A percentile compares a stretch with the other conserved stretches of the same genome.
phyloP scores from a whole-genome alignment of 2,113 vertebrate genomes.

The Ibidorhyncha struthersii region DNA sequence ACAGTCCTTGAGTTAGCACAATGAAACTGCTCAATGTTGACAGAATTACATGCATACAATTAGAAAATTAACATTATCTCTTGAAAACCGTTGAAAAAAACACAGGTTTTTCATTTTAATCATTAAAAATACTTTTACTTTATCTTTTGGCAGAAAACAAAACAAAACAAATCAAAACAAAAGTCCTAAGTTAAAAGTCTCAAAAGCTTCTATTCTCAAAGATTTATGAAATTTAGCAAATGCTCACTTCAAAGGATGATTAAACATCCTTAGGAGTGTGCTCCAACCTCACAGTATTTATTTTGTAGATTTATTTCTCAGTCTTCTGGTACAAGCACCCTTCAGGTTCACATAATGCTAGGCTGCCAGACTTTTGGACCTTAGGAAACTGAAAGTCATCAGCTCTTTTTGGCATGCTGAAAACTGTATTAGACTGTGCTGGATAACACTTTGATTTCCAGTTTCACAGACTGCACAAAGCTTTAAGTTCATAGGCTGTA shows the following conservation, averaged over 20 bases:
- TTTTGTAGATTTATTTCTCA: fast-evolving
- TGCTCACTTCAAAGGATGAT: background rate
- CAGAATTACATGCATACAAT: background rate
- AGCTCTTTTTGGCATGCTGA: background rate
- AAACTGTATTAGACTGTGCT: background rate
- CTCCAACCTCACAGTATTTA: background rate
- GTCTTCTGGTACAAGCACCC: background rate
- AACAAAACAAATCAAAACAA: no score
- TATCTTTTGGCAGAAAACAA: background rate
- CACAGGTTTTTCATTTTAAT: background rate
- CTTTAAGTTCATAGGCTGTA: background rate
- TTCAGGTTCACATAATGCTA: background rate
- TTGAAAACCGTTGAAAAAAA: background rate
- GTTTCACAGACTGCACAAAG: background rate
- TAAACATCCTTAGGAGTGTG: background rate
- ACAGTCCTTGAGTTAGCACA: background rate
- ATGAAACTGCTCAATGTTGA: background rate
- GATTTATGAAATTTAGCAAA: background rate
- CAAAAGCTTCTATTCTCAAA: background rate
- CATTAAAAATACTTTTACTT: background rate
- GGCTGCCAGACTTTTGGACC: background rate
- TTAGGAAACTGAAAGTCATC: background rate
- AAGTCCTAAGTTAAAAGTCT: background rate
- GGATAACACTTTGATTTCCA: background rate
- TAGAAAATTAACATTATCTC: background rate